Base-by-base conservation (phyloP, 2,113 vertebrate genomes). In the Circaetus gallicus region DNA sequence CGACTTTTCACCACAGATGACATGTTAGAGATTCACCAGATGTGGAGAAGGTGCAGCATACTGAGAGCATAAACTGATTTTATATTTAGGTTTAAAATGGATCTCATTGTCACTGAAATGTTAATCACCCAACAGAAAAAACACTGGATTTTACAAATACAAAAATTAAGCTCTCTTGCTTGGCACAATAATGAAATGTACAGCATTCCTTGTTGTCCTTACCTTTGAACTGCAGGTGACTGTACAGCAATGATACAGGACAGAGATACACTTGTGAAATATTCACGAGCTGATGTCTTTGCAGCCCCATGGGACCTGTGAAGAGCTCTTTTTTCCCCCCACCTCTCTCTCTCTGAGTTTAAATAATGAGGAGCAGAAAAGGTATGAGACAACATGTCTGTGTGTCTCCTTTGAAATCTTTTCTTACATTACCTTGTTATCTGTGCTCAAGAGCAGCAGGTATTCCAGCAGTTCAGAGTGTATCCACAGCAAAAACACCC, bases 361-460 rank as follows among this genome's bases (percentile, higher is more conserved):
- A 97, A 97, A 97, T 97, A 96, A 97, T 96, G 96, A 97, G 90
- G 91, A 95, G 90, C 85, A 93, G 82, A 95, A 96, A 95, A 97
- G 73, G 81, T 92, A 96, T 63, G 93, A 97, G 96, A 96, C 93
- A 94, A 91, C 79, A 66, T 93, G 91, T 96, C 96, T 96, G 65
- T 85, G 86, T 97, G 93, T 95, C 95, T 96, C 95, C 96, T 97
- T 95, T 97, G 94, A 98, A 97, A 95, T 81, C 11, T 92, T 90
- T 93, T 93, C 90, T 94, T 94, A 92, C 83, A 91, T 97, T 96
- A 96, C 77, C 89, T 96, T 97, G 96, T 97, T 97, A 97, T 97
- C 94, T 95, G 84, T 91, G 85, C 93, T 96, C 94, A 85, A 85
- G 90, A 93, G 40, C 91, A 90, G 91, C 93, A 94, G 96, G 95